phyloP scores from a whole-genome alignment of 2,797 vertebrate genomes.

The Limosa lapponica region DNA sequence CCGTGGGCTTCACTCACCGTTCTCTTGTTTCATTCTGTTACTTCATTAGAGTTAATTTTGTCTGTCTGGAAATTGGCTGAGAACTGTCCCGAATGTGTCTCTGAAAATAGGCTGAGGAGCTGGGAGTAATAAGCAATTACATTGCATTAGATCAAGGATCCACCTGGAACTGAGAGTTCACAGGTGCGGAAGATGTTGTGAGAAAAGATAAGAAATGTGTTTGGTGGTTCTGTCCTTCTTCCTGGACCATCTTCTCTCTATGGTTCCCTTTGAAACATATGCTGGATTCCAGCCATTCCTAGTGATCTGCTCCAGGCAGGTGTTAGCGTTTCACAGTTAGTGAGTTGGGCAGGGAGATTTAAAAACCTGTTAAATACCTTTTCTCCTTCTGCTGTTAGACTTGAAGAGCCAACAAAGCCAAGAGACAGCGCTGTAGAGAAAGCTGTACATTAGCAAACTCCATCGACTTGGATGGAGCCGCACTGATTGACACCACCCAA shows the following conservation, averaged over 20 bases:
- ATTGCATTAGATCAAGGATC: neutral
- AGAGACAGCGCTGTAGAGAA: neutral
- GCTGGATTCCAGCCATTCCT: neutral
- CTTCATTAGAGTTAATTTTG: neutral
- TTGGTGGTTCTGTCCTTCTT: neutral
- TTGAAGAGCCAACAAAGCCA: neutral
- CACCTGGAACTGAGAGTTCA: neutral
- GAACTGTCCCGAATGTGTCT: neutral
- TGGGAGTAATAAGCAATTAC: neutral
- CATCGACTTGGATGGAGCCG: neutral
- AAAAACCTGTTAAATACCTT: neutral
- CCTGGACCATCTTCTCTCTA: neutral
- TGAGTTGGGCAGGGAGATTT: neutral
- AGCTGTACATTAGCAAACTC: neutral
- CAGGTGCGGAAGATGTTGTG: neutral
- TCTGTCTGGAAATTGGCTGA: neutral
- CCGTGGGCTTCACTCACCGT: accelerated
- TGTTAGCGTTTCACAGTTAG: neutral
- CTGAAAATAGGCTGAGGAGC: neutral
- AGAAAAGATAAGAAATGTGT: neutral
- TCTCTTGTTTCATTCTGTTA: neutral
- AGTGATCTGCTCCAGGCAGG: neutral
- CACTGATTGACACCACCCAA: neutral
- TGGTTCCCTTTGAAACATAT: neutral
- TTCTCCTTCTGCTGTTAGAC: neutral